Conservation (phyloP, 2,888 invertebrate species). For the Thymelicus acteon region DNA sequence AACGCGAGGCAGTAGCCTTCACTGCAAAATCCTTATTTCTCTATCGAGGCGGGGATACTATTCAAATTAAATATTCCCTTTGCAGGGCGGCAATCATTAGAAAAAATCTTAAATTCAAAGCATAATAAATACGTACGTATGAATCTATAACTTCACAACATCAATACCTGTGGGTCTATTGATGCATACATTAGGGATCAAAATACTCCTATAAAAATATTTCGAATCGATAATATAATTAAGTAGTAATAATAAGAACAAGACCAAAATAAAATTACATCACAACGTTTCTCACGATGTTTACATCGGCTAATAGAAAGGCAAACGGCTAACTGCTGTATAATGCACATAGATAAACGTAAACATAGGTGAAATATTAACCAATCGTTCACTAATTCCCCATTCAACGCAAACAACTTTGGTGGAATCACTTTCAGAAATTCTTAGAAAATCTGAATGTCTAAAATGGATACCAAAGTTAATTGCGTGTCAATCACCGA, state of each 20-base stretch:
- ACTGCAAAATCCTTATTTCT: constrained; percentile 72
- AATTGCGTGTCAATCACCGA: constrained; percentile 13
- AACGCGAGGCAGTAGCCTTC: constrained; percentile 68
- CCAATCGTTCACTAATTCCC: constrained; percentile 21
- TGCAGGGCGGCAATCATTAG: constrained; percentile 63
- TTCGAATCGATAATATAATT: constrained; percentile 51
- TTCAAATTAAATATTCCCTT: constrained; percentile 72
- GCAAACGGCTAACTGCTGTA: constrained; percentile 81
- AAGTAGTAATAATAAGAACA: constrained; percentile 68
- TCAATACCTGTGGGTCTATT: constrained; percentile 80
- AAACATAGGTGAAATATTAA: constrained; percentile 44
- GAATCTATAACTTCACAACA: constrained; percentile 78
- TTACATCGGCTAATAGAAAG: constrained; percentile 79
- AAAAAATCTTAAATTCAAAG: constrained; percentile 68
- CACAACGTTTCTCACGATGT: constrained; percentile 73
- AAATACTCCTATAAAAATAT: constrained; percentile 74
- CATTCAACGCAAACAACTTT: constrained; percentile 16
- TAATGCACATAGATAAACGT: constrained; percentile 81
- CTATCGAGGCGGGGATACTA: constrained; percentile 79
- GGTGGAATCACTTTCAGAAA: constrained; percentile 16
- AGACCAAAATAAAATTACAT: constrained; percentile 80
- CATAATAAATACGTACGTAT: constrained; percentile 61
- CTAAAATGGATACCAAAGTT: constrained; percentile 19
- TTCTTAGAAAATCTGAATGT: constrained; percentile 9
- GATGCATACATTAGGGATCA: constrained; percentile 77